A percentile compares a stretch with the other conserved stretches of the same genome.
These are phyloP conservation scores for Agrypnia vestita DNA, from an alignment of 1,140 invertebrate genomes.

Conservation along the genomic window DNA sequence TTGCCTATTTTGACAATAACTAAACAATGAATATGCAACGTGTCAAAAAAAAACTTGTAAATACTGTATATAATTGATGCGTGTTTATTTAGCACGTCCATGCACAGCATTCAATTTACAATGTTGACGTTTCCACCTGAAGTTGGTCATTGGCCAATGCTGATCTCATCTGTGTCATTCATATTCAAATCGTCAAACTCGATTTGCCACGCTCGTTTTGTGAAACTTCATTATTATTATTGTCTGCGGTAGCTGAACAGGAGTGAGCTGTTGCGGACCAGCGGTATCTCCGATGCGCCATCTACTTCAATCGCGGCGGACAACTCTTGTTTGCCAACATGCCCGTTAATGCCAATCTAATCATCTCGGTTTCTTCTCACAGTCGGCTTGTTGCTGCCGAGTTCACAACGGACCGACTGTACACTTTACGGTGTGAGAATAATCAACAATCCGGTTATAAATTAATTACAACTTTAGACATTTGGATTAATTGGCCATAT, in stretches of 20 bases:
- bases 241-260: neutral
- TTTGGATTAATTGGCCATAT: too few relatives aligned
- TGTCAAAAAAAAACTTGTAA: too few relatives aligned
- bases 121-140: slow-evolving; percentile 2
- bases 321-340: slow-evolving; percentile 15
- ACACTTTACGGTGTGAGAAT: too few relatives aligned
- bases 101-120: too few relatives aligned
- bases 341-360: neutral
- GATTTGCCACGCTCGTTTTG: neutral
- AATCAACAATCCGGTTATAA: too few relatives aligned
- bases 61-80: too few relatives aligned
- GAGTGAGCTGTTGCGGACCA: neutral
- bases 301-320: neutral
- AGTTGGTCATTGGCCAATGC: slow-evolving; percentile 2
- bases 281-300: neutral
- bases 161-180: slow-evolving; percentile 1
- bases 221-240: neutral
- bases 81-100: too few relatives aligned
- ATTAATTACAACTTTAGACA: too few relatives aligned
- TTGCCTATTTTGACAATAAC: too few relatives aligned
- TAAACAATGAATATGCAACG: too few relatives aligned
- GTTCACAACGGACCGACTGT: neutral
- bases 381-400: neutral
- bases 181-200: slow-evolving; percentile 17
- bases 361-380: neutral